These are phyloP conservation scores for Beaufortia kweichowensis DNA, from an alignment of 2,113 vertebrate genomes.

Conservation along the genomic window DNA sequence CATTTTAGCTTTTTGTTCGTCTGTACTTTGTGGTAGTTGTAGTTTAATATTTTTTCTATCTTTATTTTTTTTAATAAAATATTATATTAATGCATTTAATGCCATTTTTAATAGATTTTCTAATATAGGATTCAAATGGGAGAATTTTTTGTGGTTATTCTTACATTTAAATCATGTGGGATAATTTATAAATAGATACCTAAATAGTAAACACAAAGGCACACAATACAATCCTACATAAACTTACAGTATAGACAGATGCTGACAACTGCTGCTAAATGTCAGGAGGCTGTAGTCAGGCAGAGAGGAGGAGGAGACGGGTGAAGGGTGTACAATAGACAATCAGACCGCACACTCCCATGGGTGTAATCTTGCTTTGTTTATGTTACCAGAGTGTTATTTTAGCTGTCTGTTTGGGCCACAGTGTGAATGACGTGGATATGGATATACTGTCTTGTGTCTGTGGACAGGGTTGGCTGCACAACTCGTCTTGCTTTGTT, in stretches of 20 bases:
- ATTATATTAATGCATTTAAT: neutral
- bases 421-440: constrained; percentile 71
- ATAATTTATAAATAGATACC: constrained; percentile 10
- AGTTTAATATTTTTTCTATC: neutral
- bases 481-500: neutral
- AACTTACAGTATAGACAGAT: constrained; percentile 25
- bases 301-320: constrained; percentile 39
- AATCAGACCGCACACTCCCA: constrained; percentile 71
- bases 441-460: constrained; percentile 61
- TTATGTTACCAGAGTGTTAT: constrained; percentile 77
- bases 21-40: constrained; percentile 36
- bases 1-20: constrained; percentile 13
- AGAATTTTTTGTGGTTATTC: too few relatives aligned
- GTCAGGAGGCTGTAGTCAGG: constrained; percentile 50
- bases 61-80: neutral
- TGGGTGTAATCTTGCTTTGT: constrained; percentile 80
- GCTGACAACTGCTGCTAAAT: constrained; percentile 49
- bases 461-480: constrained; percentile 22
- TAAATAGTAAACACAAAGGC: neutral
- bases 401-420: constrained; percentile 77
- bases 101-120: neutral
- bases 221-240: constrained; percentile 1
- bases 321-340: constrained; percentile 54
- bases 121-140: too few relatives aligned
- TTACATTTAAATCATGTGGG: neutral